These are phyloP conservation scores for Stramonita haemastoma DNA, from an alignment of 2,888 invertebrate genomes.

Conservation along the genomic window DNA sequence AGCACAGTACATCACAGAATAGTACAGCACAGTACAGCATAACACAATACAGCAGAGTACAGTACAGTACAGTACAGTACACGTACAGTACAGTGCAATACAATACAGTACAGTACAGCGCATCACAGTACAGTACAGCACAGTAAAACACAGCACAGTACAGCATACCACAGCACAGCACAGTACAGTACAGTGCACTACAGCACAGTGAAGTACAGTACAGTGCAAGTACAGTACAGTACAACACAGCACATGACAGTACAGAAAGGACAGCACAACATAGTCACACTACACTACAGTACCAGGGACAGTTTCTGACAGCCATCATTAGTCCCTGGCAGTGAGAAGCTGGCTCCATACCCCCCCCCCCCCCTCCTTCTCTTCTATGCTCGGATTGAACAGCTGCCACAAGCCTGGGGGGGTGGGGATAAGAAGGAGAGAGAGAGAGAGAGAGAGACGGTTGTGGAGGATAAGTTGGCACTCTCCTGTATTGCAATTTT, in stretches of 20 bases:
- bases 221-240: not conserved
- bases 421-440: not conserved
- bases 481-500: not conserved
- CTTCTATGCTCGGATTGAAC: too few species aligned
- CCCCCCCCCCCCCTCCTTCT: too few species aligned
- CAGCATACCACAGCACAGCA: too few species aligned
- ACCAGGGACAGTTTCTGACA: too few species aligned
- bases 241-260: too few species aligned
- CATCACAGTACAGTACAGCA: not conserved
- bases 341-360: too few species aligned
- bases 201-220: not conserved
- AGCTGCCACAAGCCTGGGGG: too few species aligned
- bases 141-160: not conserved
- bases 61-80: not conserved
- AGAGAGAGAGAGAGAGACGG: not conserved
- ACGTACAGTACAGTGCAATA: not conserved
- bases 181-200: too few species aligned
- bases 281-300: not conserved
- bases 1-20: too few species aligned
- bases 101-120: not conserved
- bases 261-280: not conserved
- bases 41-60: not conserved
- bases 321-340: too few species aligned
- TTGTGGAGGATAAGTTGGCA: not conserved
- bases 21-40: too few species aligned